A percentile compares a stretch with the other conserved stretches of the same genome.
Conservation (phyloP, 2,888 invertebrate genomes). For the Dendrolimus houi region DNA sequence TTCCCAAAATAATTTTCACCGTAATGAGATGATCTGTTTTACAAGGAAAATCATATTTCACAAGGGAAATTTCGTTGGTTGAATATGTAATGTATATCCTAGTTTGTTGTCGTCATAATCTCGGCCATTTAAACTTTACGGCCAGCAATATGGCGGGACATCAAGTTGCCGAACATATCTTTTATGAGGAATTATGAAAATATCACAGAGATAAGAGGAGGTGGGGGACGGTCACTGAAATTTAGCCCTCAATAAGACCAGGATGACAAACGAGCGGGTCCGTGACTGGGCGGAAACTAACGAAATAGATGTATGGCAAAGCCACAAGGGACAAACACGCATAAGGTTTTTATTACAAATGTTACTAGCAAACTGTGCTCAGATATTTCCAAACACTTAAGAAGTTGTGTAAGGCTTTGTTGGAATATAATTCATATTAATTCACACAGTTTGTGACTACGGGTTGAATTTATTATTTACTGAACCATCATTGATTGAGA, state of each 20-base stretch:
- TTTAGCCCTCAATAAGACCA: constrained; percentile 38
- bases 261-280: constrained; percentile 52
- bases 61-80: neutral
- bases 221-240: constrained; percentile 41
- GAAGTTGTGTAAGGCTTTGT: too few species aligned
- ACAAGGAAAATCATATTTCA: too few species aligned
- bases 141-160: neutral
- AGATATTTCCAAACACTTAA: neutral
- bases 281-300: constrained; percentile 50
- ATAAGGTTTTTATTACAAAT: constrained; percentile 30
- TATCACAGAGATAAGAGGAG: constrained; percentile 42
- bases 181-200: constrained; percentile 48
- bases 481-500: too few species aligned
- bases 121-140: neutral
- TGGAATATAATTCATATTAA: too few species aligned
- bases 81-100: neutral
- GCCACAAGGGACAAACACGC: constrained; percentile 24
- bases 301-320: constrained; percentile 34
- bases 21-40: too few species aligned
- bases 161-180: constrained; percentile 20
- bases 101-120: neutral
- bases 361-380: constrained; percentile 8
- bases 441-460: too few species aligned
- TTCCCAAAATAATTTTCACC: too few species aligned
- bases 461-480: too few species aligned